Evolutionary conservation across 2,797 vertebrate genomes (phyloP), one percentile per base, ranked within the genome.

Genomic region (Danio aesculapii): DNA sequence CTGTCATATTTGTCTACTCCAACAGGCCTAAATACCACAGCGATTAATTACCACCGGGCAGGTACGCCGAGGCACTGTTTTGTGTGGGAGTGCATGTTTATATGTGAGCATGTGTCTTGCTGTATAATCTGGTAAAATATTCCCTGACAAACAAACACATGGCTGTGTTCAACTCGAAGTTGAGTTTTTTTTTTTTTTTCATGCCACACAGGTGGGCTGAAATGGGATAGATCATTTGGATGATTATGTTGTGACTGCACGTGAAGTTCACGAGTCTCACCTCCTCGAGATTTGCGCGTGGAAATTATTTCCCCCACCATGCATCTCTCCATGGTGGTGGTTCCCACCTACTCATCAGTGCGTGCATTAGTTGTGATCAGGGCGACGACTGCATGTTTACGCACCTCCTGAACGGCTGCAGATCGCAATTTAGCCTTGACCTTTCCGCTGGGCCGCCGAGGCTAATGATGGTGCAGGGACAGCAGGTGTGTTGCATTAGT

Each of bases 1-100:
- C 95, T 97, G 97, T 98, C 98, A 98, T 97, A 98, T 98, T 97
- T 96, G 96, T 98, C 94, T 96, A 95, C 95, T 96, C 93, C 93
- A 97, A 96, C 95, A 94, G 95, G 96, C 95, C 96, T 97, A 97
- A 99, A 98, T 98, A 97, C 96, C 96, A 96, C 95, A 94, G 95
- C 95, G 91, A 97, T 97, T 97, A 98, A 98, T 98, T 98, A 97
- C 95, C 94, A 95, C 89, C 89, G 94, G 95, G 94, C 95, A 97
- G 97, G 96, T 97, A 97, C 92, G 92, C 91, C 90, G 94, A 95
- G 86, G 84, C 58, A 83, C 75, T 79, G 70, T 81, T 75, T 30
- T 77, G 44, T 71, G 81, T 84, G 67, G 71, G 81, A 83, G 81
- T 75, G 81, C 50, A 41, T 73, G 84, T 17, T 75, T 67, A 75